Conservation (phyloP, 2,797 vertebrate genomes). For the Coracias cyanogaster region DNA sequence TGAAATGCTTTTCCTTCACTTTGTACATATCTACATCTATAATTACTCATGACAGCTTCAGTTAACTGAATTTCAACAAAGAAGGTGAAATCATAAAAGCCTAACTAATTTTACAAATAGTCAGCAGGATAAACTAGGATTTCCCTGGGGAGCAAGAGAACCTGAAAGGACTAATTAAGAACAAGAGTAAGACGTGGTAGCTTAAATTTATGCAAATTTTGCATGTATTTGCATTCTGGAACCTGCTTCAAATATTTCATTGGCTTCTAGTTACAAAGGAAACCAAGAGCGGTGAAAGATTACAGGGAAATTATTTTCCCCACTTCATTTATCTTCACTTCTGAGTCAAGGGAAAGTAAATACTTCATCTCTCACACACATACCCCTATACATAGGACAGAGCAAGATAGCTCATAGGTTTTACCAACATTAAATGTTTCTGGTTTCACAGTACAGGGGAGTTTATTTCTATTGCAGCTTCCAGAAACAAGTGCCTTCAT, state of each 20-base stretch:
- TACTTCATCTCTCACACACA: background rate
- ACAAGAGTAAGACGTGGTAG: background rate
- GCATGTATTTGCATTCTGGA: background rate
- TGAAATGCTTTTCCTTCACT: background rate
- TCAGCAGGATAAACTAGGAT: slow-evolving; percentile 21
- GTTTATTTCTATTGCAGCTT: background rate
- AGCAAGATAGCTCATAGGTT: background rate
- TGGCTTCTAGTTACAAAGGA: background rate
- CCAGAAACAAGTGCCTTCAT: background rate
- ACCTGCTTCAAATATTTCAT: background rate
- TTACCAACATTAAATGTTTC: background rate
- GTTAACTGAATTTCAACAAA: slow-evolving; percentile 39
- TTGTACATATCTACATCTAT: background rate
- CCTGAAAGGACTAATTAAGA: slow-evolving; percentile 18
- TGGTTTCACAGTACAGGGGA: background rate
- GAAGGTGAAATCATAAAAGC: background rate
- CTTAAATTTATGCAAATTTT: background rate
- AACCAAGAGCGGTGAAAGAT: background rate
- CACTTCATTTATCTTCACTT: background rate
- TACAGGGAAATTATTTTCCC: background rate
- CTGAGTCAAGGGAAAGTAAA: background rate
- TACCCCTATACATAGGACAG: background rate
- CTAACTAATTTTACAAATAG: slow-evolving; percentile 45
- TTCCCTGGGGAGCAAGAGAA: background rate
- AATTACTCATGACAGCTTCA: slow-evolving; percentile 16